These are phyloP conservation scores for Canis aureus DNA, from an alignment of 2,113 vertebrate species.

Conservation along the genomic window DNA sequence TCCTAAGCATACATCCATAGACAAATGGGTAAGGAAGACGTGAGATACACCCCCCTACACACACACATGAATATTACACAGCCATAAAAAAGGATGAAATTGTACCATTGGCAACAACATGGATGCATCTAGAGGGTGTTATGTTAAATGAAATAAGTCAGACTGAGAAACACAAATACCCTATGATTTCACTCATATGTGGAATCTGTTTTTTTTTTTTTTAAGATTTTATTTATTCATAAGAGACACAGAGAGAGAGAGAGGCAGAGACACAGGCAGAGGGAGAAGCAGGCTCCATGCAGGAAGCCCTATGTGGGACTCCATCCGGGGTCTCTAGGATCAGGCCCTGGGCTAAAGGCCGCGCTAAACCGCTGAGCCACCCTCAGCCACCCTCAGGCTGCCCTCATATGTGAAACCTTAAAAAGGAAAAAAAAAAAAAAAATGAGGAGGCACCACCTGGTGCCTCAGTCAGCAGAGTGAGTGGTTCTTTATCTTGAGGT, in stretches of 20 bases:
- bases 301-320: too few species aligned
- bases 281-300: too few species aligned
- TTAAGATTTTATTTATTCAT: too few species aligned
- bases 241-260: too few species aligned
- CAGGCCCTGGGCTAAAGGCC: too few species aligned
- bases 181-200: neutral
- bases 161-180: neutral
- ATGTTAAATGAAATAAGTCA: neutral
- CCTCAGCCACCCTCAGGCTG: too few species aligned
- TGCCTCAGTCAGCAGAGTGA: neutral
- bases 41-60: neutral
- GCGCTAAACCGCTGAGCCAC: too few species aligned
- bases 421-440: neutral
- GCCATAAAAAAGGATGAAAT: neutral
- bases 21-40: neutral
- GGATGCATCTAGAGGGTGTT: neutral
- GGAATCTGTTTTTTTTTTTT: neutral
- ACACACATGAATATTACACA: neutral
- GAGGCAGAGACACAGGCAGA: too few species aligned
- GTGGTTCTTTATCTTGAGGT: neutral
- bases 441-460: neutral
- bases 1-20: neutral
- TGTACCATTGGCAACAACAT: neutral
- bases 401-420: neutral
- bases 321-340: too few species aligned